Base-by-base conservation (phyloP, 1,140 invertebrate species). In the Drosophila baimaii region DNA sequence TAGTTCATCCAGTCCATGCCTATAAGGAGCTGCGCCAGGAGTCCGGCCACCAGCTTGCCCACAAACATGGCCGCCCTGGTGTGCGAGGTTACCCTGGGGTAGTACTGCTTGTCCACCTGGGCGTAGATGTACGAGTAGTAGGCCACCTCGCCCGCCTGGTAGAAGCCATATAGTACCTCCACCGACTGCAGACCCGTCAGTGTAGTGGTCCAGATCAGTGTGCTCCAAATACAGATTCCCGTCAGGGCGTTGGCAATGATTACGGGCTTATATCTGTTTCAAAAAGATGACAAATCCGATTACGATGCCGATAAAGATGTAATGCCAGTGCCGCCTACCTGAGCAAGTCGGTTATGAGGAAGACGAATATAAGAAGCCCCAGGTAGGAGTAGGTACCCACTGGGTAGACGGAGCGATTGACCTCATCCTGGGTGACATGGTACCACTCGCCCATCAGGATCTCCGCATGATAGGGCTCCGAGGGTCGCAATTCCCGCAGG, bases 41-140 rank as follows among this genome's bases (percentile, higher is more conserved):
- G 41, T 51, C 95, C 95, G 7, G 95, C 94, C 27, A 95, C 77
- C 81, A 95, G 95, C 68, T 94, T 93, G 3, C 96, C 96, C 21
- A 93, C 79, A 13, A 96, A 93, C 75, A 94, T 93, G 5, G 96
- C 95, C 17, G 94, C 94, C 82, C 95, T 93, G 5, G 95, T 96
- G 74, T 95, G 95, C 2, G 95, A 94, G 0, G 96, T 96, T 1
- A 97, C 96, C 81, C 94, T 93, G 82, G 96, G 94, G 92, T 96
- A 97, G 90, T 95, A 93, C 54, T 94, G 92, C 75, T 93, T 94
- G 54, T 95, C 94, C 44, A 98, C 97, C 94, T 98, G 97, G 17
- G 97, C 97, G 93, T 98, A 99, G 75, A 98, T 97, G 82, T 98
- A 99, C 0, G 97, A 97, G 75, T 95, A 97, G 92, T 98, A 98